Base-by-base conservation (phyloP, 2,888 invertebrate genomes). In the Chamaedrilus cognettii region DNA sequence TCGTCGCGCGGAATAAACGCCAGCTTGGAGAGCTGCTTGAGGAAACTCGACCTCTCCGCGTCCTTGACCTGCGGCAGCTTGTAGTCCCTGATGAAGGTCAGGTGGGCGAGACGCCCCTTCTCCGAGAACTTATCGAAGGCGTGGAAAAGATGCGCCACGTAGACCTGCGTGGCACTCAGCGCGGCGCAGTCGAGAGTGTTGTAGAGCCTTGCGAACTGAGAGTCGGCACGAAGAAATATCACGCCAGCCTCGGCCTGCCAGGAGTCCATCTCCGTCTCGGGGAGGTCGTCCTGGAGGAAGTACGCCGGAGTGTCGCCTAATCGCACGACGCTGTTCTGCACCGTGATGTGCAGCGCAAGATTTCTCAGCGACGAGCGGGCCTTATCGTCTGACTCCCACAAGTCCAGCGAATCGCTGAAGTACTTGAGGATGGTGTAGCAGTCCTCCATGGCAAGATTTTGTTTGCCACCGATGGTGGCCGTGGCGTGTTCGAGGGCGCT, bases 371-470 rank as follows among this genome's bases (percentile, higher is more conserved):
- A 60, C n/a, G 60, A 32, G 11, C 63, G 60, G 2, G 65, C 42
- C 26, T 56, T 60, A 19, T 49, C 28, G 31, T 69, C 65, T 4
- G 63, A 57, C 34, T 68, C 49, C 73, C 74, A 72, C 5, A 42
- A 31, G 11, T 70, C 69, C 0, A 66, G 42, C n/a, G 69, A 66
- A 42, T 75, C 74, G 60, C 59, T 69, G 68, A 74, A 75, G 60
- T 75, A 75, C 55, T 70, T 74, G 34, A 73, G 59, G 23, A 75
- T 74, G 42, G 66, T 52, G 62, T 66, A 65, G 62, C 72, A 70
- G n/a, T 75, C 74, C 31, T 73, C 73, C 7, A 59, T 34, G 26
- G 57, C 58, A 50, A 75, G 60, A 15, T 42, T 26, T 49, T 57
- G 57, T 2, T 59, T 34, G 28, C 51, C 60, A 34, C 58, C 60